These are phyloP conservation scores for Pinna nobilis DNA, from an alignment of 1,140 invertebrate genomes.

Conservation along the genomic window DNA sequence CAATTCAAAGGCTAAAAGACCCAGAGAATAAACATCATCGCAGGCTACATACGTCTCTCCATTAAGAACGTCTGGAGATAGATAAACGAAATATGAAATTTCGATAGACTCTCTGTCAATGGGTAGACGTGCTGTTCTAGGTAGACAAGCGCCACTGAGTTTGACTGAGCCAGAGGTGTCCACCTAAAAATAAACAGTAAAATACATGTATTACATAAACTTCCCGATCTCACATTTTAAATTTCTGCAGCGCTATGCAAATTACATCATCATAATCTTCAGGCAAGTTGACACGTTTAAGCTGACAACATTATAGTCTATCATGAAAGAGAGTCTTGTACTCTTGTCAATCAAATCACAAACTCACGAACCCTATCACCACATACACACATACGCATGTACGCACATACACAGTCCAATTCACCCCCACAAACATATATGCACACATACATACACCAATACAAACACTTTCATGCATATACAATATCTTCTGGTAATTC, in stretches of 20 bases:
- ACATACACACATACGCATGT: too few species aligned
- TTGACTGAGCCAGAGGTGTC: conserved; percentile 32
- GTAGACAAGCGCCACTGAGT: conserved; percentile 49
- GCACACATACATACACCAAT: too few species aligned
- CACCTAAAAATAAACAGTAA: conserved; percentile 24
- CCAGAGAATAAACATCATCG: conserved; percentile 58
- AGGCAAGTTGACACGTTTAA: too few species aligned
- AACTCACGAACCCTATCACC: too few species aligned
- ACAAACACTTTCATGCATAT: too few species aligned
- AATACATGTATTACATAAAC: not conserved
- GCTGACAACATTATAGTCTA: too few species aligned
- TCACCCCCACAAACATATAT: not conserved
- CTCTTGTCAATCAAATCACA: too few species aligned
- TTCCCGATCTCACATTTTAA: not conserved
- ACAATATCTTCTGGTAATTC: too few species aligned
- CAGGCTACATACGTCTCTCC: conserved; percentile 46
- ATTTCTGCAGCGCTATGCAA: not conserved
- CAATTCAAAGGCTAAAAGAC: conserved; percentile 52
- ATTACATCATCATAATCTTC: not conserved
- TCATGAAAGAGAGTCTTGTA: too few species aligned
- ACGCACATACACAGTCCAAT: too few species aligned
- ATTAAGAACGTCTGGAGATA: conserved; percentile 53
- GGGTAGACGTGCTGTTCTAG: conserved; percentile 43
- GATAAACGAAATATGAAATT: conserved; percentile 45
- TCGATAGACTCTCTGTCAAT: conserved; percentile 13